Base-by-base conservation (phyloP, 2,113 vertebrate species). In the Amazona vittata region DNA sequence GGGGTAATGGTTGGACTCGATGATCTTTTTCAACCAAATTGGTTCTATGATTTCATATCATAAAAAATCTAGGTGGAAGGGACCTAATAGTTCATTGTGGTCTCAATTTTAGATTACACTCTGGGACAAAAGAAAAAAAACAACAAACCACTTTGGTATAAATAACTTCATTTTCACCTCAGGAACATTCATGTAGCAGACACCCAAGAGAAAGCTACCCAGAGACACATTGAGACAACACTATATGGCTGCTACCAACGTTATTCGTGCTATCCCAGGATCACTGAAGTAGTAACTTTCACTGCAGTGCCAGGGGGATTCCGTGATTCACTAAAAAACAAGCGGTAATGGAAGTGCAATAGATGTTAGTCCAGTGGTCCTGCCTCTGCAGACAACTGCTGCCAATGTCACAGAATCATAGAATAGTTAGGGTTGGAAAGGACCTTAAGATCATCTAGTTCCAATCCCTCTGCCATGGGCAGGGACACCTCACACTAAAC, bases 191-290 rank as follows among this genome's bases (percentile, higher is more conserved):
- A 16, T 5, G 4, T 12, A 81, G 24, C 18, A 12, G 39, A 83
- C 24, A 46, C 35, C 39, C 31, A 88, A 44, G 6, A 70, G 26
- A 63, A 85, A 82, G 24, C 7, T 31, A 77, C 7, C 4, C 53
- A 83, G 70, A 87, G 25, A 49, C 31, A 64, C 0, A 0, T 1
- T 35, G 44, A 65, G n/a, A 63, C 31, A 71, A 41, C n/a, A 22
- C 11, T 37, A 8, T 15, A 46, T 8, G 49, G 14, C 11, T 83
- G 25, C 28, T 35, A 49, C 29, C 18, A 46, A 20, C 2, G 1
- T 19, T 63, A 55, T 43, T 67, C 47, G 41, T 52, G 41, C 15
- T 71, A 63, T 8, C 19, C 25, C 31, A 76, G 60, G 75, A 69
- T 20, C 53, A 65, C 19, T 62, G 60, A 63, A 16, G 11, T 16